Conservation (phyloP, 1,140 invertebrate genomes). For the Ostrea edulis region DNA sequence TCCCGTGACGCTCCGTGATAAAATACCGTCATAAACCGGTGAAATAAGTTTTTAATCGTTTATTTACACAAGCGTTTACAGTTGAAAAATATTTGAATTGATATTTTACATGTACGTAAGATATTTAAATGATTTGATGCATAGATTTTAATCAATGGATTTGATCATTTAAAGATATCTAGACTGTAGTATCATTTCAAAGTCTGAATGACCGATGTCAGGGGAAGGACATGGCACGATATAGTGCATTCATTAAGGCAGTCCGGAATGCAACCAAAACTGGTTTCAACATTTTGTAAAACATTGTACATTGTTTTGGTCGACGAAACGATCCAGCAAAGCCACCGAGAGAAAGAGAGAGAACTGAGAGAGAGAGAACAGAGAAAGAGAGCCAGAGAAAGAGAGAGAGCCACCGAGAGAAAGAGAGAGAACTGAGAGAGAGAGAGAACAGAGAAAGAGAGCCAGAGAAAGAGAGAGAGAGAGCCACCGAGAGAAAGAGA, state of each 20-base stretch:
- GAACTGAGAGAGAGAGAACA: too few relatives aligned
- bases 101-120: not conserved
- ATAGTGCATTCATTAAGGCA: not conserved
- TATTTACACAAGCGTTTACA: conserved; percentile 18
- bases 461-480: too few relatives aligned
- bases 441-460: too few relatives aligned
- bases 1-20: not conserved
- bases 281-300: too few relatives aligned
- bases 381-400: too few relatives aligned
- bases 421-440: too few relatives aligned
- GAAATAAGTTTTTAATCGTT: not conserved
- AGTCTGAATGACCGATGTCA: not conserved
- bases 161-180: conserved; percentile 25
- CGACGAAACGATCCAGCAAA: too few relatives aligned
- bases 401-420: too few relatives aligned
- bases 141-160: conserved; percentile 35
- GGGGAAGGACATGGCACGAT: not conserved
- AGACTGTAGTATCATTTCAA: not conserved
- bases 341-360: too few relatives aligned
- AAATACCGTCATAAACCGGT: not conserved
- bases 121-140: conserved; percentile 28
- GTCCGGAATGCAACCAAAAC: not conserved
- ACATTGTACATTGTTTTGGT: too few relatives aligned
- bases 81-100: conserved; percentile 21
- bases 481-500: too few relatives aligned